Conservation (phyloP, 2,113 vertebrate genomes). For the Addax nasomaculatus region DNA sequence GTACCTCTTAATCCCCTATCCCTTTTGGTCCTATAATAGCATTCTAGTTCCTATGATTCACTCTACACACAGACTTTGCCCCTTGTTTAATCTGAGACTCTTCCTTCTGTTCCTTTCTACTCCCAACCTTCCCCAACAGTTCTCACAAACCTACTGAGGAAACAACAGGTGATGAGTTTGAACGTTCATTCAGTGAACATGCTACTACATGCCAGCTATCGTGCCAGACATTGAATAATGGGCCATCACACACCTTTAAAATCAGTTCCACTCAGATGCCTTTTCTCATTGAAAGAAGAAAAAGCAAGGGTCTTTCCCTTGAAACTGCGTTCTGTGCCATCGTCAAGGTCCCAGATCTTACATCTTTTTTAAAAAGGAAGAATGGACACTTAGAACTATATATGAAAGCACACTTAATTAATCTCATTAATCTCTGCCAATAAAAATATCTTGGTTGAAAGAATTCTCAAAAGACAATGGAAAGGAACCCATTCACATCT, state of each 20-base stretch:
- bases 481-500: slow-evolving; percentile 29
- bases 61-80: background rate
- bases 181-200: background rate
- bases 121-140: background rate
- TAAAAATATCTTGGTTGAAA: slow-evolving; percentile 11
- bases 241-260: background rate
- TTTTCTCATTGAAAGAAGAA: slow-evolving; percentile 10
- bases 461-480: background rate
- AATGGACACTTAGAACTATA: background rate
- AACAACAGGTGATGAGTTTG: background rate
- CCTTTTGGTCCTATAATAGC: background rate
- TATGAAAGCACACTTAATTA: background rate
- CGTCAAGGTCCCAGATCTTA: background rate
- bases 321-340: background rate
- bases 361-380: background rate
- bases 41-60: background rate
- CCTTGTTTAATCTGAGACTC: background rate
- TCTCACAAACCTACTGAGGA: background rate
- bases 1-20: background rate
- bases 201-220: background rate
- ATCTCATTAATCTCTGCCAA: background rate
- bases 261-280: background rate
- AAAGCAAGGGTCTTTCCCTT: slow-evolving; percentile 19
- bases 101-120: background rate
- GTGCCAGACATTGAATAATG: background rate